Conservation (phyloP, 2,888 invertebrate species). For the Dasysyrphus tricinctus region DNA sequence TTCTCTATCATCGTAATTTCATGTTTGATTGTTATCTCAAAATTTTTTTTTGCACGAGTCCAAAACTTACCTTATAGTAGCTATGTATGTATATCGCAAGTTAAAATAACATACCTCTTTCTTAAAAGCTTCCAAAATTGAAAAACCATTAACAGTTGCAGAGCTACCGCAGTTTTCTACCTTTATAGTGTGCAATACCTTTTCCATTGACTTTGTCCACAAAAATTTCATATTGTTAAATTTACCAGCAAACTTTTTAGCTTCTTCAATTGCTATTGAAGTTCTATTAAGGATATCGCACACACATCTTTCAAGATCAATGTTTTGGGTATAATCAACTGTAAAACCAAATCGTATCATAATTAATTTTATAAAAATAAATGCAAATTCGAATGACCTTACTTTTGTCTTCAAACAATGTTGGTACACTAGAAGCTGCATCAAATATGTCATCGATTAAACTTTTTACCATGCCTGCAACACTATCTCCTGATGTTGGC, state of each 20-base stretch:
- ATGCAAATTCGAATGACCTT: background rate
- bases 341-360: background rate
- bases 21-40: no score
- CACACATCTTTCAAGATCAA: conserved; percentile 10
- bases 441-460: conserved; percentile 55
- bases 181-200: conserved; percentile 76
- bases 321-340: conserved; percentile 34
- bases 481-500: conserved; percentile 86
- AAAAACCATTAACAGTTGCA: conserved; percentile 77
- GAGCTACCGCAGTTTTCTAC: conserved; percentile 74
- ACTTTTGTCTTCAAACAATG: conserved; percentile 38
- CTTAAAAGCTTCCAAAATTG: conserved; percentile 81
- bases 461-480: conserved; percentile 86
- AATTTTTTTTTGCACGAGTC: no score
- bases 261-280: conserved; percentile 78
- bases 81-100: no score
- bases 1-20: no score
- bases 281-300: conserved; percentile 15
- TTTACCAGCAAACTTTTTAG: conserved; percentile 79
- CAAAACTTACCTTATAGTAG: no score
- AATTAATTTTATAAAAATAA: no score
- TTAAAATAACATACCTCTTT: no score
- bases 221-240: conserved; percentile 80
- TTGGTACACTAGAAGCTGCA: conserved; percentile 49
- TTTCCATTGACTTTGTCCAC: conserved; percentile 79